phyloP scores from a whole-genome alignment of 2,888 invertebrate species.

The Macrosiphum euphorbiae region DNA sequence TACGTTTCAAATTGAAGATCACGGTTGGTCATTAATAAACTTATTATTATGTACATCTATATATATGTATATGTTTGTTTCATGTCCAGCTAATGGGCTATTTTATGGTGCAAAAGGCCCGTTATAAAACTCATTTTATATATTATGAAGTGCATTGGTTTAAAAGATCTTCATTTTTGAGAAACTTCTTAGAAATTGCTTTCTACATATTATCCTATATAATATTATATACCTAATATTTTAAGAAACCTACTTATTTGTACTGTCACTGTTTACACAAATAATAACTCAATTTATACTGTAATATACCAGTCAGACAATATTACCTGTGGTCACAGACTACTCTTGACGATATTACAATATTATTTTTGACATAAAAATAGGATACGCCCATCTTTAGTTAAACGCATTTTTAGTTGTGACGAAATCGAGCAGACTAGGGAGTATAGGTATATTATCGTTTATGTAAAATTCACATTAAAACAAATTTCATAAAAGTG shows the following conservation, averaged over 20 bases:
- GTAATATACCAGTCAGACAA: neutral
- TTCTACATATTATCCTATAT: no score
- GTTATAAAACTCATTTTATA: neutral
- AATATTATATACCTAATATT: neutral
- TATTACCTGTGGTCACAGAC: neutral
- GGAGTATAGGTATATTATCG: neutral
- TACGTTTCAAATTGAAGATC: neutral
- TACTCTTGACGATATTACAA: neutral
- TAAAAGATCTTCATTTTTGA: neutral
- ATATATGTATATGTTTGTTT: neutral
- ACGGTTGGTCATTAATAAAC: neutral
- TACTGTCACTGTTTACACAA: neutral
- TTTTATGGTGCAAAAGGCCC: neutral
- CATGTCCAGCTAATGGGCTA: neutral
- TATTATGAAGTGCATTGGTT: neutral
- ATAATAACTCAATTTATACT: neutral
- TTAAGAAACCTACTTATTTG: neutral
- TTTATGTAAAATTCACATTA: conserved; percentile 8
- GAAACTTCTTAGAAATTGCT: neutral
- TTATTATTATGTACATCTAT: neutral
- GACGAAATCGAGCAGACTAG: neutral
- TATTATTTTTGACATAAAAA: conserved; percentile 8
- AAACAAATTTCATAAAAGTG: conserved; percentile 3
- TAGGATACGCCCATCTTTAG: neutral
- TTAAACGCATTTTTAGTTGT: conserved; percentile 13